These are phyloP conservation scores for Allolobophora icterica DNA, from an alignment of 2,888 invertebrate species.

Conservation along the genomic window DNA sequence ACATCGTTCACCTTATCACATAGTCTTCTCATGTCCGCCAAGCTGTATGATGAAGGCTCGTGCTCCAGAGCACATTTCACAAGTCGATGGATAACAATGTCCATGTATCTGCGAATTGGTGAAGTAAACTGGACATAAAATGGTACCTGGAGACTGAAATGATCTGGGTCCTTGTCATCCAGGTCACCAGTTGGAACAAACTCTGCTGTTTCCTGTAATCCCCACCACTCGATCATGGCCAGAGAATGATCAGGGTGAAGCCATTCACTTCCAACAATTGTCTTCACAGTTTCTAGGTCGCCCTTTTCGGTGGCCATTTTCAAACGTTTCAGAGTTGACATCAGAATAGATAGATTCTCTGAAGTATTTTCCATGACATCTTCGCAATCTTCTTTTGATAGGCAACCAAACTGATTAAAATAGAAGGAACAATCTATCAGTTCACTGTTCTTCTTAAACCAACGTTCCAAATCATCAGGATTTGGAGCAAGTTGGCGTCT, in stretches of 20 bases:
- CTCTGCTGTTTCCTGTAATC: conserved; percentile 50
- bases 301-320: not conserved
- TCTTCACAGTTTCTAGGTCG: not conserved
- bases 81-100: conserved; percentile 57
- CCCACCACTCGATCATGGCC: conserved; percentile 51
- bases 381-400: not conserved
- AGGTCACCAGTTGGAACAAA: conserved; percentile 50
- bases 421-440: conserved; percentile 24
- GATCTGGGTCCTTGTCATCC: conserved; percentile 38
- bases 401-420: conserved; percentile 12
- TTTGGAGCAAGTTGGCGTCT: conserved; percentile 35
- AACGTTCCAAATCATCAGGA: not conserved
- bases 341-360: not conserved
- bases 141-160: conserved; percentile 53
- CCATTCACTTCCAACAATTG: not conserved
- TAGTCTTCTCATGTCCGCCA: conserved; percentile 46
- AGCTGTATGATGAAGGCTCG: conserved; percentile 50
- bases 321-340: not conserved
- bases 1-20: conserved; percentile 26
- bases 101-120: conserved; percentile 56
- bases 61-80: conserved; percentile 52
- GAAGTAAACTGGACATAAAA: conserved; percentile 55
- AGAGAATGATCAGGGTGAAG: conserved; percentile 55
- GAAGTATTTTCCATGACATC: not conserved
- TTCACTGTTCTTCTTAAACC: not conserved